Percentiles rank a stretch among this genome's conserved stretches.
phyloP scores from a whole-genome alignment of 2,888 invertebrate genomes.

The Athrips mouffetella region DNA sequence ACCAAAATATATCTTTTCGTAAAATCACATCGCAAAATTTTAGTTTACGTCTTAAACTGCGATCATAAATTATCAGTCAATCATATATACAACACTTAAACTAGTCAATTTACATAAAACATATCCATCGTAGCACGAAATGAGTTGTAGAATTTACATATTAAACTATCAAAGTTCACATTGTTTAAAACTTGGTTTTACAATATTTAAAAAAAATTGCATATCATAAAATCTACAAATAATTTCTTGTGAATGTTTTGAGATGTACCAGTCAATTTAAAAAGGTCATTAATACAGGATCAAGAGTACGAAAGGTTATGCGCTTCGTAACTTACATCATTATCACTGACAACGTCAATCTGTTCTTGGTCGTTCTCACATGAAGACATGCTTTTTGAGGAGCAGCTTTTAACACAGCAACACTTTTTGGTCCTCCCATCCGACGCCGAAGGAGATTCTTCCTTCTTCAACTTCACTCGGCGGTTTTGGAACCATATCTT shows the following conservation, averaged over 20 bases:
- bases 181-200: not conserved
- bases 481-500: constrained; percentile 98
- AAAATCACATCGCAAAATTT: constrained; percentile 24
- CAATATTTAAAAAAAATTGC: not conserved
- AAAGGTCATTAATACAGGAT: no score
- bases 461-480: constrained; percentile 95
- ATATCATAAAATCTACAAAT: no score
- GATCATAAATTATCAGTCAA: constrained; percentile 55
- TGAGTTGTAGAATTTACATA: not conserved
- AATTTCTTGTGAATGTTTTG: not conserved
- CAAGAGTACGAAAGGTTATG: constrained; percentile 58
- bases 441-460: constrained; percentile 80
- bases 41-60: constrained; percentile 1
- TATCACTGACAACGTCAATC: constrained; percentile 70
- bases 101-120: no score
- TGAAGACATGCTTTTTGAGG: constrained; percentile 41
- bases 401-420: constrained; percentile 52
- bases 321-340: constrained; percentile 51
- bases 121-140: no score
- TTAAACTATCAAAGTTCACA: not conserved
- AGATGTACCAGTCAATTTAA: no score
- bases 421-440: constrained; percentile 59
- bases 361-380: constrained; percentile 66
- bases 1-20: constrained; percentile 54
- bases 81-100: constrained; percentile 12